Base-by-base conservation (phyloP, 2,113 vertebrate genomes). In the Chloebia gouldiae region DNA sequence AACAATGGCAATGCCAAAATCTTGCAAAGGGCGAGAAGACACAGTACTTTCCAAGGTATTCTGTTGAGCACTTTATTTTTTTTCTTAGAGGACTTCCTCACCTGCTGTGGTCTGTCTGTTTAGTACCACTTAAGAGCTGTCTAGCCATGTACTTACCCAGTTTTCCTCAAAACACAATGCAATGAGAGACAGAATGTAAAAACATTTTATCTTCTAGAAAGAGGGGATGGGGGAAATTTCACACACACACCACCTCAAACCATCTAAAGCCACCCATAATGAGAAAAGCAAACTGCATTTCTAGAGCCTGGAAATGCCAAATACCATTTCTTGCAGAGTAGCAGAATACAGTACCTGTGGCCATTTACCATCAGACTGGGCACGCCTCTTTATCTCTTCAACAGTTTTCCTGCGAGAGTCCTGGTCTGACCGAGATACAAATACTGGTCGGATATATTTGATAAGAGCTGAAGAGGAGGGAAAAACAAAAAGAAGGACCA, bases 371-470 rank as follows among this genome's bases (percentile, higher is more conserved):
- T 97, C 96, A 14, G 99, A 99, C 81, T 98, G 99, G 15, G 99
- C 99, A 90, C 99, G 98, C 25, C 98, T 98, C 95, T 96, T 98
- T 91, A 99, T 99, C 96, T 99, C 99, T 89, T 99, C 99, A 81
- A 99, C 99, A 0, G 99, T 99, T 95, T 98, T 99, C 96, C 98
- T 98, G 49, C 99, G 98, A 42, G 99, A 99, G 96, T 99, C 98
- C 95, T 99, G 99, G 97, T 99, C 99, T 13, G 98, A 99, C 22
- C 99, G 98, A 27, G 99, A 99, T 15, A 99, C 99, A 49, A 99
- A 99, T 59, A 99, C 99, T 1, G 99, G 99, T 69, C 98, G 98
- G 92, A 99, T 99, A 92, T 98, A 99, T 95, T 98, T 99, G 70
- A 99, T 99, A 86, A 99, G 98, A 88, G 99, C 99, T 99, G 96